These are phyloP conservation scores for Torymus texanus DNA, from an alignment of 2,888 invertebrate genomes.

Conservation along the genomic window DNA sequence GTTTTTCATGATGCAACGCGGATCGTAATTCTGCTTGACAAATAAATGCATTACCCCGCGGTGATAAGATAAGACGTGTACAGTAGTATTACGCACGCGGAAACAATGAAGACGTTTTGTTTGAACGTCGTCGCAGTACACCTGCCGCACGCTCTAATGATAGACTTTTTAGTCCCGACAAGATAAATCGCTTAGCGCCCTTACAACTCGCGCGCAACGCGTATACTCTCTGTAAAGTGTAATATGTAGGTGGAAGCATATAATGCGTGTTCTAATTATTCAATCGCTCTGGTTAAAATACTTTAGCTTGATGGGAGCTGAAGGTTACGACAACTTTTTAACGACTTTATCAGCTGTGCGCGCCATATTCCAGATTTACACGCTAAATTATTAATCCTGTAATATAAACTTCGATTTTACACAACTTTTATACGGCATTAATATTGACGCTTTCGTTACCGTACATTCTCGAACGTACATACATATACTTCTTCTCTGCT, in stretches of 20 bases:
- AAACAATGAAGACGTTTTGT: slow-evolving; percentile 55
- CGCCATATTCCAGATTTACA: no score
- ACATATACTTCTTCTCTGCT: no score
- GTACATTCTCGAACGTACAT: no score
- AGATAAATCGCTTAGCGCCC: slow-evolving; percentile 56
- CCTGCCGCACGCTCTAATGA: slow-evolving; percentile 4
- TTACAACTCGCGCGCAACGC: background rate
- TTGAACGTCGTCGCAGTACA: background rate
- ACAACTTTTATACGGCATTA: no score
- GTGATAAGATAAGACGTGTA: slow-evolving; percentile 58
- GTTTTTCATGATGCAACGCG: background rate
- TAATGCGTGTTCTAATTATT: background rate
- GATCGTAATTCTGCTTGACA: background rate
- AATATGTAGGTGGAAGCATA: background rate
- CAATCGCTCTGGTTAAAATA: no score
- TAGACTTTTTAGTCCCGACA: slow-evolving; percentile 57
- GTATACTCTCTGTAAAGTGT: background rate
- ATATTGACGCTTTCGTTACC: no score
- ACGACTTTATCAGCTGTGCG: no score
- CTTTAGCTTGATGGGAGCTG: no score
- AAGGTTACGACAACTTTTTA: no score
- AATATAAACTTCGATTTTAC: no score
- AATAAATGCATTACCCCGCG: slow-evolving; percentile 26
- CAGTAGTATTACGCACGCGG: background rate
- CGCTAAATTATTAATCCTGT: no score